Base-by-base conservation (phyloP, 2,888 invertebrate species). In the Schizaphis graminum region DNA sequence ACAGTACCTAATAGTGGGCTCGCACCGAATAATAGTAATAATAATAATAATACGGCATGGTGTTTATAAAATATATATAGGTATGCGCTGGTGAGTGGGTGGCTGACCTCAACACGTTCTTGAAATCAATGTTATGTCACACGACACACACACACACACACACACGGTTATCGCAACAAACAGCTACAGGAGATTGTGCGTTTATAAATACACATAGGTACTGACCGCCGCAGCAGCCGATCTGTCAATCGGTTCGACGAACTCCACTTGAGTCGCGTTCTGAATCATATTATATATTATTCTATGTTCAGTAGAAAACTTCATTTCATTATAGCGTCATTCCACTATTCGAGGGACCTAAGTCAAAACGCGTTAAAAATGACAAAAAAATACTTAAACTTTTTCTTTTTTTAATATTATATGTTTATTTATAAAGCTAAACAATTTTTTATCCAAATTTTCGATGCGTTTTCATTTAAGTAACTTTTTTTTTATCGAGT, bases 51-150 rank as follows among this genome's bases (percentile, higher is more conserved):
- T 61, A 86, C 35, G 26, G 49, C 41, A 13, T 67, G 16, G 24
- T n/a, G 35, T 53, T 53, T 21, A 21, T 16, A 53, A 53, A 16
- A 53, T 4, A 53, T 21, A 53, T 8, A 21, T 21, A 77, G 21
- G 53, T 11, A 28, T 0, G 35, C 87, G 35, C 61, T 16, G 77
- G 77, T 35, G 67, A 67, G 94, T 94, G 94, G 94, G 91, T 67
- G 86, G 86, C 86, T 87, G 94, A 94, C 94, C 91, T 91, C 91
- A 91, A 94, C 91, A 94, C 94, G 94, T 94, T 85, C 91, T 94
- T 94, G 90, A 94, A 94, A 91, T 86, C 91, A 53, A 94, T 41
- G 90, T 94, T 90, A 90, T 93, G 93, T 90, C 93, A 85, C 89
- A 85, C 84, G 7, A 67, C n/a, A 28, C 91, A 41, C 85, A n/a